Evolutionary conservation across 2,888 invertebrate genomes (phyloP), one percentile per base, ranked within the genome.

Genomic region (Drosophila nigritarsus): DNA sequence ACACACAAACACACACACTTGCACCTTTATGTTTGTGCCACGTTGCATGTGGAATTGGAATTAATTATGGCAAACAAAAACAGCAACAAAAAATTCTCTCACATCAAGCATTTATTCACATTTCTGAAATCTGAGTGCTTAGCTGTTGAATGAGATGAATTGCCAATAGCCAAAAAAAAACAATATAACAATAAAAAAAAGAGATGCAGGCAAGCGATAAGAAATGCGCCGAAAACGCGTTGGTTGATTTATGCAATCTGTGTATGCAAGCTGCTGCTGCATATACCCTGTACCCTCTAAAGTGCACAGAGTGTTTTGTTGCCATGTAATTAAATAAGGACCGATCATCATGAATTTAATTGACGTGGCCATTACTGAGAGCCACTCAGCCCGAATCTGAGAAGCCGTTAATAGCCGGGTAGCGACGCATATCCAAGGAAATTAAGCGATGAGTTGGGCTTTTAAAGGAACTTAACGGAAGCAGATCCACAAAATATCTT

Each of bases 1-100:
- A 69, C 42, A 68, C 56, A 45, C n/a, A 24, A 15, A 32, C 8
- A 32, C 32, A 32, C 7, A 53, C 29, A 38, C 42, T 40, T 40
- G 3, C 40, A 56, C 9, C 29, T 56, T 15, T 56, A 30, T 56
- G 42, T 38, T 40, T 56, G 40, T 56, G 40, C 20, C 18, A 11
- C 29, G 40, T 56, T 77, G 89, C 91, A 91, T 91, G 91, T 83
- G 90, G 82, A 91, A 89, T 84, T 82, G 86, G 91, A 90, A 91
- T 91, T 91, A 91, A 91, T 91, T 91, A 91, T 90, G 78, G 77
- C 77, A 65, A 76, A 67, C 76, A 36, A 71, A 24, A 65, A 40
- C 71, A 71, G 63, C 56, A 56, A 60, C 45, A 15, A 15, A 62
- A 71, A 53, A 49, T 70, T 70, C 70, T 68, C 67, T 67, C 56